phyloP scores from a whole-genome alignment of 2,888 invertebrate species.

The Thalpophila matura region DNA sequence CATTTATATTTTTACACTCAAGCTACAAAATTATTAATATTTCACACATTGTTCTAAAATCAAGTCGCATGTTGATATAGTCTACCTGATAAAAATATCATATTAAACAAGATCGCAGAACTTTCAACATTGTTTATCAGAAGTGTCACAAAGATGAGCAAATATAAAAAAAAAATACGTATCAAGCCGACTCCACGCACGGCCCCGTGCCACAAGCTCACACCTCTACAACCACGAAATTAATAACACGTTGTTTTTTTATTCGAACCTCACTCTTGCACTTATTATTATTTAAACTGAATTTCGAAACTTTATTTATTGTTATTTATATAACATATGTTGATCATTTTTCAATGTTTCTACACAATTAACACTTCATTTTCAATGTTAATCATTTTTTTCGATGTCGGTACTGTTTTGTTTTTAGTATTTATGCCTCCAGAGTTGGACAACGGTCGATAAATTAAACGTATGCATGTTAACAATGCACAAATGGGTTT shows the following conservation, averaged over 20 bases:
- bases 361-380: constrained; percentile 90
- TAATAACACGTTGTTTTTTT: constrained; percentile 90
- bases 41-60: too few species aligned
- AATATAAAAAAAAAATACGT: neutral
- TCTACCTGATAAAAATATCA: too few species aligned
- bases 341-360: constrained; percentile 91
- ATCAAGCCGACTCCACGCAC: constrained; percentile 67
- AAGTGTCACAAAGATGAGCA: too few species aligned
- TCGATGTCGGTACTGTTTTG: constrained; percentile 77
- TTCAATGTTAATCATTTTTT: constrained; percentile 86
- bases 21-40: too few species aligned
- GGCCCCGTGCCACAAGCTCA: constrained; percentile 82
- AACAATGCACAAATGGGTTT: constrained; percentile 73
- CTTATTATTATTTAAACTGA: constrained; percentile 91
- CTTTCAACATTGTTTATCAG: too few species aligned
- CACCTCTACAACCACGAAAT: constrained; percentile 88
- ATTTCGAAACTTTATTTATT: constrained; percentile 89
- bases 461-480: constrained; percentile 74
- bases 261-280: constrained; percentile 87
- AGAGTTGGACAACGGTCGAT: constrained; percentile 69
- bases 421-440: constrained; percentile 77
- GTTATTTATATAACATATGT: constrained; percentile 91
- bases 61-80: too few species aligned
- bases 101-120: too few species aligned
- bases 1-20: too few species aligned